Percentiles rank a stretch among this genome's conserved stretches.
Conservation (phyloP, 1,140 invertebrate species). For the Formica exsecta region DNA sequence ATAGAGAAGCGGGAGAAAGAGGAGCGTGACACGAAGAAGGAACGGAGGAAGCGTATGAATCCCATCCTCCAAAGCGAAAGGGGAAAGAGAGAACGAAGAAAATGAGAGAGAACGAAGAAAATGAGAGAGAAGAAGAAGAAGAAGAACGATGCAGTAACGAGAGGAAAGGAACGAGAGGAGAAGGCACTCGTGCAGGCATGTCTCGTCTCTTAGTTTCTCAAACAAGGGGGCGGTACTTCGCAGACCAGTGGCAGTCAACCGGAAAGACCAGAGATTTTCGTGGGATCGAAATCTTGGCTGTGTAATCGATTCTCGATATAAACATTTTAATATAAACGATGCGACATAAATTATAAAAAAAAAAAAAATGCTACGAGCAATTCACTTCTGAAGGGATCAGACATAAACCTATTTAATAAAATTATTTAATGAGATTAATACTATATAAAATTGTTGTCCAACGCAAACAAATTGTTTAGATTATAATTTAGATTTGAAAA, state of each 20-base stretch:
- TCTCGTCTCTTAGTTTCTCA: constrained; percentile 81
- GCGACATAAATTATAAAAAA: neutral
- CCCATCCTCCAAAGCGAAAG: constrained; percentile 24
- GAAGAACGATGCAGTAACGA: constrained; percentile 38
- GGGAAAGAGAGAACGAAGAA: constrained; percentile 17
- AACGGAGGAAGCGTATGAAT: constrained; percentile 31
- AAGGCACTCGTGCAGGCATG: constrained; percentile 72
- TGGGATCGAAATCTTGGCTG: neutral
- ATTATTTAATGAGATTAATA: neutral
- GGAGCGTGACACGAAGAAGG: constrained; percentile 41
- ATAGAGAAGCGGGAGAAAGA: constrained; percentile 39
- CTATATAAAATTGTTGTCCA: neutral
- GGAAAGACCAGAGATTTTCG: constrained; percentile 53
- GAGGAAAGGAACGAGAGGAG: constrained; percentile 52
- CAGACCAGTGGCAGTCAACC: constrained; percentile 82
- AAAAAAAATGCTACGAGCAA: neutral
- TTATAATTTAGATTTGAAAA: neutral
- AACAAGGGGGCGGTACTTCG: constrained; percentile 81
- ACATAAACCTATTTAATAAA: neutral
- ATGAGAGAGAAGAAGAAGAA: constrained; percentile 47
- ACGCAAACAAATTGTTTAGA: neutral
- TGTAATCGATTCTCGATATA: neutral
- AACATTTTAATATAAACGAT: neutral
- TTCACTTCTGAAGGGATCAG: neutral
- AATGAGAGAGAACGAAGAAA: constrained; percentile 30